phyloP scores from a whole-genome alignment of 2,113 vertebrate genomes.

The Ciconia boyciana region DNA sequence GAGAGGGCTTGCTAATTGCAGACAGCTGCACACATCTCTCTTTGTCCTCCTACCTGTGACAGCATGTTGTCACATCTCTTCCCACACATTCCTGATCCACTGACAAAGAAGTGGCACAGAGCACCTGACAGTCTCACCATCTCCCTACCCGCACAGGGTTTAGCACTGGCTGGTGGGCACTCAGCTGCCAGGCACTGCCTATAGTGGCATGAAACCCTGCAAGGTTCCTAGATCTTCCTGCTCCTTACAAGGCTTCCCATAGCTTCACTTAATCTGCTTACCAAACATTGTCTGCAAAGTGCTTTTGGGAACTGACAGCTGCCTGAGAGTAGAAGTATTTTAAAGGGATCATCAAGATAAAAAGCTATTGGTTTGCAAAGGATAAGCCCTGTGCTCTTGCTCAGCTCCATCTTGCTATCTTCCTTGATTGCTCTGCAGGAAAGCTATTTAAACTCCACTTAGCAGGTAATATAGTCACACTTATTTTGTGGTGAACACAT shows the following conservation, averaged over 20 bases:
- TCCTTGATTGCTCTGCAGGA: background rate
- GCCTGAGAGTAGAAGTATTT: background rate
- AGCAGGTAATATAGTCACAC: background rate
- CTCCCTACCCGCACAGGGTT: background rate
- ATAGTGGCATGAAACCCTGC: background rate
- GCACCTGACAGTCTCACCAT: fast-evolving
- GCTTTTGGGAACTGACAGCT: background rate
- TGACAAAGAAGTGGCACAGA: background rate
- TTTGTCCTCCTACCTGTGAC: background rate
- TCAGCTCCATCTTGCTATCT: background rate
- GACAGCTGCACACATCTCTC: background rate
- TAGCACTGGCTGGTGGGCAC: background rate
- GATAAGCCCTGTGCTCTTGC: background rate
- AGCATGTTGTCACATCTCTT: background rate
- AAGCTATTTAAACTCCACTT: background rate
- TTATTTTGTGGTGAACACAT: background rate
- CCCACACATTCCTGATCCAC: background rate
- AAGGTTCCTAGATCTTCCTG: background rate
- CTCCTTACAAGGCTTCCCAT: background rate
- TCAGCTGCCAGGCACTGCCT: background rate
- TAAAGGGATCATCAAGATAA: background rate
- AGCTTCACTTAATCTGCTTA: background rate
- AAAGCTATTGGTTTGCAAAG: background rate
- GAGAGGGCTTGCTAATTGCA: background rate
- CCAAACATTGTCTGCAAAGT: background rate